Base-by-base conservation (phyloP, 1,140 invertebrate genomes). In the Phocides pigmalion region DNA sequence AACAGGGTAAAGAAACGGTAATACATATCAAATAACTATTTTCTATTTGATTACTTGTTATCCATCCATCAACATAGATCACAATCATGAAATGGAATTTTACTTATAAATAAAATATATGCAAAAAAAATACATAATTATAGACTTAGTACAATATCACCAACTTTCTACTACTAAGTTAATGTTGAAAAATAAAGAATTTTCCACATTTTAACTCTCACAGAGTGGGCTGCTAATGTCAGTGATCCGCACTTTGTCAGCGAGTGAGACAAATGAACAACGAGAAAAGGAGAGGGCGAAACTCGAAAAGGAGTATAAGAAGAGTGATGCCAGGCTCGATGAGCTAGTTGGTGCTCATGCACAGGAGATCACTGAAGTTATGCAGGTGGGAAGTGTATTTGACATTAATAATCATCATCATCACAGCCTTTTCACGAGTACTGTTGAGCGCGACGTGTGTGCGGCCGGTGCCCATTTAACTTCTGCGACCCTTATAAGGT, bases 231-330 rank as follows among this genome's bases (percentile, higher is more conserved):
- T 98, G 67, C 93, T 99, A 67, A 98, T 98, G 94, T 97, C 96
- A 39, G 97, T 98, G 4, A 98, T 99, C 70, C 94, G 97, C 62
- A 97, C 97, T 0, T 84, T 99, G 53, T 97, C 97, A 17, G 96
- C 96, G 25, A 98, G 97, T 92, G 97, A 98, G 91, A 98, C 97
- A 22, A 97, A 97, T 88, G 97, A 98, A 81, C 97, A 99, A 82
- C 93, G 98, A 72, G 98, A 99, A 82, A 95, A 97, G 79, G 98
- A 99, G 90, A 98, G 98, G 79, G 95, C 95, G 0, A 97, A 97
- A 87, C 93, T 99, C 25, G 98, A 99, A 90, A 96, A 97, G 72
- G 97, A 98, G 82, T 99, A 97, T 81, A 97, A 97, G 83, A 94
- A 95, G 79, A 98, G 97, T 91, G 98, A 99, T 92, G 94, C 95